phyloP scores from a whole-genome alignment of 2,113 vertebrate genomes.

The Tauraco erythrolophus region DNA sequence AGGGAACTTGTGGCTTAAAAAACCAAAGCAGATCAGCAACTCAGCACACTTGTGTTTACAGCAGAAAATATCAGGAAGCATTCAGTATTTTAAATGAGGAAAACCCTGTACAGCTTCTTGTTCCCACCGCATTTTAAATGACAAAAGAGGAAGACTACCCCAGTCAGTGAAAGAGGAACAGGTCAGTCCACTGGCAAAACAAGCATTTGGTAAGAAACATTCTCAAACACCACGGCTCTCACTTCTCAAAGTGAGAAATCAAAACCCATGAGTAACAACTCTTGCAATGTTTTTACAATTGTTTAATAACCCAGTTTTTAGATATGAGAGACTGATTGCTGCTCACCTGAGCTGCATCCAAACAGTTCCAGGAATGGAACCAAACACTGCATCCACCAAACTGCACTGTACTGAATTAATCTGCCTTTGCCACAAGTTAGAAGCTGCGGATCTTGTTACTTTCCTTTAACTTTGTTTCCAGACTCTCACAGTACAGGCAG shows the following conservation, averaged over 20 bases:
- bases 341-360: neutral
- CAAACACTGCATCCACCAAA: neutral
- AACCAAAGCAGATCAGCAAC: neutral
- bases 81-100: neutral
- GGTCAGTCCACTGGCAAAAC: neutral
- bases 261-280: neutral
- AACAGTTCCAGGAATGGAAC: neutral
- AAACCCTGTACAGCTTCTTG: neutral
- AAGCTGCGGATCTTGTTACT: neutral
- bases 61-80: neutral
- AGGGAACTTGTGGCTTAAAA: neutral
- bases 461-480: neutral
- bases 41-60: neutral
- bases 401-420: neutral
- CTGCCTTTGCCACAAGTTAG: neutral
- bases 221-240: neutral
- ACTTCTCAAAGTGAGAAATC: neutral
- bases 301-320: neutral
- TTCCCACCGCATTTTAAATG: neutral
- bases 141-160: neutral
- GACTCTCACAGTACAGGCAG: neutral
- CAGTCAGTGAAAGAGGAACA: neutral
- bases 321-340: fast-evolving
- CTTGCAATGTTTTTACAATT: neutral
- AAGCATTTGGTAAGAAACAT: neutral